Conservation (phyloP, 2,888 invertebrate genomes). For the Spodoptera picta region DNA sequence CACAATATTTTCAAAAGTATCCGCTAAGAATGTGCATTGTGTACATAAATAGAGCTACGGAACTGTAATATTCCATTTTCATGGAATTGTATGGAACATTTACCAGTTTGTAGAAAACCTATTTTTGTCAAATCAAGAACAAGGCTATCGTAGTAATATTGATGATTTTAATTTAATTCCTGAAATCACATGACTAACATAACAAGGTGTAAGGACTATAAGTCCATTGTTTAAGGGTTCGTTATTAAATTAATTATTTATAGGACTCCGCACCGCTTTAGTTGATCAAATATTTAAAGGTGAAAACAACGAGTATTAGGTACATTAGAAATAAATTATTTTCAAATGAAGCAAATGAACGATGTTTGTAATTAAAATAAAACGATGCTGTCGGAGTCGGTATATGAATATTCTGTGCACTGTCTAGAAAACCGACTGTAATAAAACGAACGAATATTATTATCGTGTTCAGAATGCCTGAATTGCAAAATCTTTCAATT, state of each 20-base stretch:
- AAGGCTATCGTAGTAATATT: slow-evolving; percentile 8
- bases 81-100: too few relatives aligned
- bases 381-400: background rate
- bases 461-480: too few relatives aligned
- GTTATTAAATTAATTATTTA: slow-evolving; percentile 58
- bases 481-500: too few relatives aligned
- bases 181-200: slow-evolving; percentile 9
- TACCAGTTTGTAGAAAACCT: background rate
- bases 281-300: slow-evolving; percentile 49
- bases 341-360: slow-evolving; percentile 9
- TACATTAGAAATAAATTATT: slow-evolving; percentile 13
- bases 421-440: too few relatives aligned
- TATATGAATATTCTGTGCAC: too few relatives aligned
- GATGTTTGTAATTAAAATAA: slow-evolving; percentile 26
- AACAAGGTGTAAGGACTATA: slow-evolving; percentile 48
- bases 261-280: slow-evolving; percentile 34
- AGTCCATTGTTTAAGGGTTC: slow-evolving; percentile 45
- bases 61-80: too few relatives aligned
- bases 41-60: too few relatives aligned
- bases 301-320: slow-evolving; percentile 24
- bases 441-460: too few relatives aligned
- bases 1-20: background rate
- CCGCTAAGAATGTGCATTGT: too few relatives aligned
- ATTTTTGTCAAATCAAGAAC: background rate
- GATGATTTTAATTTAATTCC: slow-evolving; percentile 21